These are phyloP conservation scores for Catostylus mosaicus DNA, from an alignment of 30 jellyfish, hydroid and myxozoan species.

Conservation along the genomic window DNA sequence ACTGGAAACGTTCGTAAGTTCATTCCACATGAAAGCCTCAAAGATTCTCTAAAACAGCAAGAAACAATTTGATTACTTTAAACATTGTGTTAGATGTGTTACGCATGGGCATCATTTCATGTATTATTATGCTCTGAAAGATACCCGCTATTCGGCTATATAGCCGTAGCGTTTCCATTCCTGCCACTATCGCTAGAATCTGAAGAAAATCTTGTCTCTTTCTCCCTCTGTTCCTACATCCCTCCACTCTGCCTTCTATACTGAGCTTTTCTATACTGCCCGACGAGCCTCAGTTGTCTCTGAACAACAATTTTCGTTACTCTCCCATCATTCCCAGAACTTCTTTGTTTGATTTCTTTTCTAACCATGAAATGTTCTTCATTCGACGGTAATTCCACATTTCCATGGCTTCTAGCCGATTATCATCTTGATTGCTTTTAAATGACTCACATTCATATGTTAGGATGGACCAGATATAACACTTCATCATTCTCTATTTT, in stretches of 20 bases:
- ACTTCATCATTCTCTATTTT: not conserved
- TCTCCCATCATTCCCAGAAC: not conserved
- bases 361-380: not conserved
- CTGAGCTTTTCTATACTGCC: not conserved
- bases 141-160: no score
- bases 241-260: not conserved
- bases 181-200: not conserved
- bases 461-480: not conserved
- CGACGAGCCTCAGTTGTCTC: not conserved
- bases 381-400: not conserved
- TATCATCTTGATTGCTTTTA: not conserved
- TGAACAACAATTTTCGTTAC: not conserved
- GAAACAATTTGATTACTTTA: not conserved
- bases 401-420: not conserved
- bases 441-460: not conserved
- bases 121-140: no score
- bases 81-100: no score
- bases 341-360: not conserved
- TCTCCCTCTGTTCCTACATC: not conserved
- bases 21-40: constrained; percentile 84
- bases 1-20: constrained; percentile 79
- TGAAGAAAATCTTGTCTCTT: constrained; percentile 1
- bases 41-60: constrained; percentile 58
- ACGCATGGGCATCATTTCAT: no score
- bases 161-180: not conserved